Percentiles rank a stretch among this genome's conserved stretches.
Evolutionary conservation across 23 tunicate species (phyloP).

Genomic region (Ciona savignyi): DNA sequence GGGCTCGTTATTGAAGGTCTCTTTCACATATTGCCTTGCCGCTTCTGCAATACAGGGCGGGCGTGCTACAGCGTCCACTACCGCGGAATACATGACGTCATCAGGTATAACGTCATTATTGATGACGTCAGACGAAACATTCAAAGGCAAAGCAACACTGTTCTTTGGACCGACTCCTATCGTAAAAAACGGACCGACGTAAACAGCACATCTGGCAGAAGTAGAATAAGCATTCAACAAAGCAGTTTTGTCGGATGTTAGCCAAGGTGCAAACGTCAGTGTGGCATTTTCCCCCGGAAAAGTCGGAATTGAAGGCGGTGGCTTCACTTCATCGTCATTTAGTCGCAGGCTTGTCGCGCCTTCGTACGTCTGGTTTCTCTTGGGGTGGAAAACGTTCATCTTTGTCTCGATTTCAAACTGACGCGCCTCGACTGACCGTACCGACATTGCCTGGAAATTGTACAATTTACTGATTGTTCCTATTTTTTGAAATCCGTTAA

Average conservation of each 20-base stretch:
- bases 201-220: slow-evolving; percentile 17
- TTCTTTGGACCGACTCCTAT: background rate
- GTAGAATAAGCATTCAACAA: slow-evolving; percentile 15
- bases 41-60: slow-evolving; percentile 21
- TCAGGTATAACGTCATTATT: background rate
- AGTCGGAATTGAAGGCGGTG: slow-evolving; percentile 2
- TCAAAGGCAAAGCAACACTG: slow-evolving; percentile 16
- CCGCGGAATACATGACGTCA: slow-evolving; percentile 17
- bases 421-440: background rate
- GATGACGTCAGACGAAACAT: background rate
- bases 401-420: background rate
- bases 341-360: background rate
- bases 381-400: background rate
- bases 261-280: slow-evolving; percentile 5
- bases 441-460: background rate
- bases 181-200: slow-evolving; percentile 2
- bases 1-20: background rate
- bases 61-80: slow-evolving; percentile 15
- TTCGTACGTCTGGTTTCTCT: background rate
- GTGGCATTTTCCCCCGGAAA: slow-evolving; percentile 10
- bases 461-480: too few relatives aligned
- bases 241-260: background rate
- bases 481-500: too few relatives aligned
- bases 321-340: background rate
- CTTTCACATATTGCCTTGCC: slow-evolving; percentile 1